Percentiles rank a stretch among this genome's conserved stretches.
Evolutionary conservation across 1,140 invertebrate genomes (phyloP).

Genomic region (Caerostris extrusa): DNA sequence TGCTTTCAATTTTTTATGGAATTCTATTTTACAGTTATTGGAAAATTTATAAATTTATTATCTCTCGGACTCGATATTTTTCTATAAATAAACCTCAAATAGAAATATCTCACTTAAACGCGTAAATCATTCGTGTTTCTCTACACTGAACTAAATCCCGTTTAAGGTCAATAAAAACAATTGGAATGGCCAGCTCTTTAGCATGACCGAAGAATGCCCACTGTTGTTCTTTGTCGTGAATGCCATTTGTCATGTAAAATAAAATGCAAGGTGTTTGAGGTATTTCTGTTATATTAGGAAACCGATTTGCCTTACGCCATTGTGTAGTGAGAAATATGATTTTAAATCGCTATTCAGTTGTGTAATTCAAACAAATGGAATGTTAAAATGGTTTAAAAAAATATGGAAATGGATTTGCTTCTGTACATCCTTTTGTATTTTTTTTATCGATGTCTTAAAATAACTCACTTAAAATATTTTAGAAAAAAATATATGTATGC

Average conservation of each 20-base stretch:
- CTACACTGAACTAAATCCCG: background rate
- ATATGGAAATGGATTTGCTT: background rate
- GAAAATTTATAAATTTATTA: too few relatives aligned
- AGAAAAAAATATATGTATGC: too few relatives aligned
- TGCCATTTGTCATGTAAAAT: background rate
- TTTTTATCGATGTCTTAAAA: too few relatives aligned
- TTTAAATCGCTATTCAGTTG: background rate
- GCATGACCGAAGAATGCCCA: background rate
- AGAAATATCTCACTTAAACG: background rate
- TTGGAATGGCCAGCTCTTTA: background rate
- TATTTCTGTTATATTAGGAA: background rate
- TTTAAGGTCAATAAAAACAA: background rate
- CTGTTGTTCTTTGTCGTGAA: background rate
- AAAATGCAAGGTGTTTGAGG: background rate
- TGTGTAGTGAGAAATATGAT: background rate
- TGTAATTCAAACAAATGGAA: background rate
- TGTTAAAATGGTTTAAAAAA: background rate
- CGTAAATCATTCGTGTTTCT: background rate
- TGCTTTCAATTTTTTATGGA: too few relatives aligned
- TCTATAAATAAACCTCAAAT: too few relatives aligned
- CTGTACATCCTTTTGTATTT: too few relatives aligned
- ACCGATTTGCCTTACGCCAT: background rate
- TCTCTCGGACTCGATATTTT: too few relatives aligned
- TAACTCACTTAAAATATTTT: too few relatives aligned
- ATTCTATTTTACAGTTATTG: too few relatives aligned